Conservation (phyloP, 2,888 invertebrate species). For the Drosophila parthenogenetica region DNA sequence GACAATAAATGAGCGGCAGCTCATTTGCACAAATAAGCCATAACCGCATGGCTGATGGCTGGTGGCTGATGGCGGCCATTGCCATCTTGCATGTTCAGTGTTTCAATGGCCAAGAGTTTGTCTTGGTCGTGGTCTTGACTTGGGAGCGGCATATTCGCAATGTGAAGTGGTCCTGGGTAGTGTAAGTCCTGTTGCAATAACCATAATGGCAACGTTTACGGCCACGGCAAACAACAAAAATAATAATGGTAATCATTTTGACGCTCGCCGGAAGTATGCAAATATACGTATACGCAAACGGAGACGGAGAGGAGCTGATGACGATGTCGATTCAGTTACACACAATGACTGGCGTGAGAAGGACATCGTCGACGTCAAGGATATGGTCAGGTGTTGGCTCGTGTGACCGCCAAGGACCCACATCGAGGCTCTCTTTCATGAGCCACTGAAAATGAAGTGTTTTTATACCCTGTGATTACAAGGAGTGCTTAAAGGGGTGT, state of each 20-base stretch:
- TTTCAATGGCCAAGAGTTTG: slow-evolving; percentile 15
- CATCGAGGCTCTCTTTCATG: slow-evolving; percentile 44
- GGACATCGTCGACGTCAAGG: slow-evolving; percentile 44
- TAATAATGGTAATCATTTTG: slow-evolving; percentile 79
- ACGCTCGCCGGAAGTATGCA: slow-evolving; percentile 80
- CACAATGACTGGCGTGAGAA: slow-evolving; percentile 24
- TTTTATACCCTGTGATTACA: slow-evolving; percentile 7
- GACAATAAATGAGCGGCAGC: slow-evolving; percentile 74
- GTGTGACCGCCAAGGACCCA: slow-evolving; percentile 27
- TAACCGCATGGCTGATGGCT: slow-evolving; percentile 64
- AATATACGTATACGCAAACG: slow-evolving; percentile 54
- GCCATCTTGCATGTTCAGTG: slow-evolving; percentile 29
- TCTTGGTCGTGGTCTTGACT: background rate
- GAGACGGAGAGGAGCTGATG: slow-evolving; percentile 18
- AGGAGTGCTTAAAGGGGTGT: background rate
- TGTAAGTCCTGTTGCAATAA: slow-evolving; percentile 73
- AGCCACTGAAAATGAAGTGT: slow-evolving; percentile 58
- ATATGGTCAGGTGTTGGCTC: slow-evolving; percentile 54
- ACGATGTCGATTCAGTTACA: slow-evolving; percentile 48
- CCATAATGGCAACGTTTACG: slow-evolving; percentile 80
- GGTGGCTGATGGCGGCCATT: slow-evolving; percentile 63
- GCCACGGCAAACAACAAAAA: slow-evolving; percentile 77
- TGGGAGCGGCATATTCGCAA: slow-evolving; percentile 24
- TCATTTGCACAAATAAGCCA: slow-evolving; percentile 81
- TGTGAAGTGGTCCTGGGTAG: slow-evolving; percentile 45